Evolutionary conservation across 2,888 invertebrate genomes (phyloP).

Genomic region (Neuroscelio doddi): DNA sequence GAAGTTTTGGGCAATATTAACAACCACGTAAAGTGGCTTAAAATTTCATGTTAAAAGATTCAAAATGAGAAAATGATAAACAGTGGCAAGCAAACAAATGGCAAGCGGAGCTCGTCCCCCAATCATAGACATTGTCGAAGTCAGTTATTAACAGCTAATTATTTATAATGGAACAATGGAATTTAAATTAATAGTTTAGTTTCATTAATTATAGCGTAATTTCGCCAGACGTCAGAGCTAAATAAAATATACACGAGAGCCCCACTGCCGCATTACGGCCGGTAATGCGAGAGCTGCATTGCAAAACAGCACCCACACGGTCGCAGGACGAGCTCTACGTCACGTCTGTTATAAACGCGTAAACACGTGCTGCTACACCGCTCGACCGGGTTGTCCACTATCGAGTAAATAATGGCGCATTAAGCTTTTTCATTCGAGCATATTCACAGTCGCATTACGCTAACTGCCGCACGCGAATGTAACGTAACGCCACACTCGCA

Average conservation of each 20-base stretch:
- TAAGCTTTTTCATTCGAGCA: conserved; percentile 68
- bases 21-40: too few relatives aligned
- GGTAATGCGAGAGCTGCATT: conserved; percentile 63
- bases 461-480: conserved; percentile 30
- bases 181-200: conserved; percentile 72
- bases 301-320: conserved; percentile 58
- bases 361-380: conserved; percentile 67
- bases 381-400: conserved; percentile 68
- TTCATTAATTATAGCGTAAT: conserved; percentile 71
- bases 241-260: conserved; percentile 69
- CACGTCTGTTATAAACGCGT: conserved; percentile 71
- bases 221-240: conserved; percentile 66
- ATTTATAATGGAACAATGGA: conserved; percentile 72
- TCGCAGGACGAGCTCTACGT: conserved; percentile 60
- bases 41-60: too few relatives aligned
- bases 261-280: conserved; percentile 64
- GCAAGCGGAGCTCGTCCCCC: conserved; percentile 23
- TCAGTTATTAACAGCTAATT: conserved; percentile 70
- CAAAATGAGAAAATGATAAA: too few relatives aligned
- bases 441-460: conserved; percentile 49
- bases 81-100: too few relatives aligned
- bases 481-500: conserved; percentile 10
- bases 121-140: conserved; percentile 54
- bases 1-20: neutral
- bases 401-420: conserved; percentile 71